phyloP scores from a whole-genome alignment of 1,140 invertebrate species.

The Cherax destructor region DNA sequence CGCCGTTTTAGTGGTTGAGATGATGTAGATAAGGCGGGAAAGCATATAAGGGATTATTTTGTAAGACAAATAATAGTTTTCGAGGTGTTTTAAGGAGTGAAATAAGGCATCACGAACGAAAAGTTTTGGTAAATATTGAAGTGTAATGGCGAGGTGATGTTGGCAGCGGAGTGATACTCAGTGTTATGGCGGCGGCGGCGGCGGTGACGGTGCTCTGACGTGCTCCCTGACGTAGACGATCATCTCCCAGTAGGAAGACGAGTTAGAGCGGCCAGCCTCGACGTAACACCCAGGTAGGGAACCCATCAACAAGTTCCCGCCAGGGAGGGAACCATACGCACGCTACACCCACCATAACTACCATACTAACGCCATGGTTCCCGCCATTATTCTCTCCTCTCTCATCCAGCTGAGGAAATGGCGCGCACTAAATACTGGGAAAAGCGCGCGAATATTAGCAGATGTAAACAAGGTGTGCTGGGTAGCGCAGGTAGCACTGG shows the following conservation, averaged over 20 bases:
- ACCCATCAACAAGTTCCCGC: constrained; percentile 68
- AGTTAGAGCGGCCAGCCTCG: constrained; percentile 51
- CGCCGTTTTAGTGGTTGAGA: too few relatives aligned
- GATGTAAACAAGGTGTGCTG: too few relatives aligned
- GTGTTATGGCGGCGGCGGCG: constrained; percentile 16
- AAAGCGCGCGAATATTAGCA: too few relatives aligned
- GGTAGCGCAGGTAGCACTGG: too few relatives aligned
- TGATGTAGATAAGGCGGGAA: too few relatives aligned
- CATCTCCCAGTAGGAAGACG: constrained; percentile 67
- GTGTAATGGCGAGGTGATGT: constrained; percentile 11
- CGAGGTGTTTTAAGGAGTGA: not conserved
- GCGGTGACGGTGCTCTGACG: constrained; percentile 67
- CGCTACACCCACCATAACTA: not conserved
- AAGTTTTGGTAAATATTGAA: constrained; percentile 51
- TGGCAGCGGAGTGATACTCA: constrained; percentile 48
- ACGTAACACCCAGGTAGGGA: constrained; percentile 66
- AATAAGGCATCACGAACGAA: not conserved
- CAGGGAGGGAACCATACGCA: constrained; percentile 45
- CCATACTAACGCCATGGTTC: too few relatives aligned
- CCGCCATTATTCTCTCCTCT: too few relatives aligned
- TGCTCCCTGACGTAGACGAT: constrained; percentile 63
- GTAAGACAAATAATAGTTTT: not conserved
- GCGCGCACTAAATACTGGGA: too few relatives aligned
- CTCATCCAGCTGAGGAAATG: too few relatives aligned
- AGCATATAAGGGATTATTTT: too few relatives aligned